Evolutionary conservation across 2,113 vertebrate species (phyloP).

Genomic region (Triplophysa dalaica): DNA sequence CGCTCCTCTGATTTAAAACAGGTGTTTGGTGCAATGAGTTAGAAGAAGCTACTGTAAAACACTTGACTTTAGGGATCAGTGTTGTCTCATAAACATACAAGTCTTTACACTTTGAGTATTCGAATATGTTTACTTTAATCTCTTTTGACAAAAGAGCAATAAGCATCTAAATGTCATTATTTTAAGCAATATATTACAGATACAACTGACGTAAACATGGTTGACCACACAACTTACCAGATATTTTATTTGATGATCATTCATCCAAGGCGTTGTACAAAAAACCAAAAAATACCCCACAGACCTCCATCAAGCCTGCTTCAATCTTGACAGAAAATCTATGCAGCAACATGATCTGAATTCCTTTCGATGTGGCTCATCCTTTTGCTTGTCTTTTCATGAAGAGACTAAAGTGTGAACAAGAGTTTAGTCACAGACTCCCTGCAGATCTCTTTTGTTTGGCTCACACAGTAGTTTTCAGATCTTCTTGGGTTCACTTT

Average conservation of each 20-base stretch:
- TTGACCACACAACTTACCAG: not conserved
- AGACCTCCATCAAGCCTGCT: not conserved
- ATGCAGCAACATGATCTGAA: constrained; percentile 33
- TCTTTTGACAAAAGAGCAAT: too few species aligned
- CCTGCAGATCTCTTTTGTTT: not conserved
- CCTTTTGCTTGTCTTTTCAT: constrained; percentile 33
- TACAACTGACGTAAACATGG: too few species aligned
- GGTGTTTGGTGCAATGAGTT: constrained; percentile 23
- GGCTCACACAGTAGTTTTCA: not conserved
- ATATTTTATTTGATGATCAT: too few species aligned
- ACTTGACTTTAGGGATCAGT: not conserved
- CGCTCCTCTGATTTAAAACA: constrained; percentile 38
- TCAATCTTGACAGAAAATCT: not conserved
- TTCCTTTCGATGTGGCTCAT: constrained; percentile 38
- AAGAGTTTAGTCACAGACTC: constrained; percentile 32
- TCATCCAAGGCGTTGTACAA: too few species aligned
- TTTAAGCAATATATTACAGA: too few species aligned
- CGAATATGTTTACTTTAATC: not conserved
- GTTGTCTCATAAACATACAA: not conserved
- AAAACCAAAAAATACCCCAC: not conserved
- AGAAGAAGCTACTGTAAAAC: constrained; percentile 28
- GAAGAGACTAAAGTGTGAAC: constrained; percentile 34
- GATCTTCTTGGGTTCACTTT: not conserved
- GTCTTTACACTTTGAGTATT: not conserved
- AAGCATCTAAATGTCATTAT: too few species aligned